phyloP scores from a whole-genome alignment of 2,113 vertebrate genomes.

The Corvus cornix region DNA sequence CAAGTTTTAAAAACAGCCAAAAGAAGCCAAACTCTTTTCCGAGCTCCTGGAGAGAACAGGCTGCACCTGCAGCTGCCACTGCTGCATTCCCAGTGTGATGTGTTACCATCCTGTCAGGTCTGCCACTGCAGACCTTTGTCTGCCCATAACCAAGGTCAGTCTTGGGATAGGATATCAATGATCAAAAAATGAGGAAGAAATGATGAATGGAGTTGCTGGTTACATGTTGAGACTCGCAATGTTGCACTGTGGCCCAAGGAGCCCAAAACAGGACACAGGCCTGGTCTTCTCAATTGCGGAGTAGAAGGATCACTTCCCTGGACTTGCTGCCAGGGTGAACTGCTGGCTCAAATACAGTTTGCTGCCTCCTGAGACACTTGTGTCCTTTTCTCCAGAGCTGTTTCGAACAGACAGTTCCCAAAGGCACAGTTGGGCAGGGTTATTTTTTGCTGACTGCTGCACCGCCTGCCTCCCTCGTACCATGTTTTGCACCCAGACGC shows the following conservation, averaged over 20 bases:
- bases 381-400: background rate
- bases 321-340: background rate
- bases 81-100: background rate
- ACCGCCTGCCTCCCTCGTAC: fast-evolving
- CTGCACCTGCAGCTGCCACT: background rate
- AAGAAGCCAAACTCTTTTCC: background rate
- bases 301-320: background rate
- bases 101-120: background rate
- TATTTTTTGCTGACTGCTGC: background rate
- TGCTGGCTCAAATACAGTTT: background rate
- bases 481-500: fast-evolving
- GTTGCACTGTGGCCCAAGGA: background rate
- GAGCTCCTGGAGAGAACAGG: background rate
- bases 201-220: background rate
- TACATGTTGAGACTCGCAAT: background rate
- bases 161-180: background rate
- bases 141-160: background rate
- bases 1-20: background rate
- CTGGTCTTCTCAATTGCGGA: fast-evolving
- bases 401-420: background rate
- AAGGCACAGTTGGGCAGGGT: background rate
- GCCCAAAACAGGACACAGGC: background rate
- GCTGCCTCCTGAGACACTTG: background rate
- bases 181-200: background rate
- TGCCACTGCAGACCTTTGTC: background rate